Evolutionary conservation across 2,888 invertebrate genomes (phyloP), one percentile per base, ranked within the genome.

Genomic region (Phragmatobia fuliginosa): DNA sequence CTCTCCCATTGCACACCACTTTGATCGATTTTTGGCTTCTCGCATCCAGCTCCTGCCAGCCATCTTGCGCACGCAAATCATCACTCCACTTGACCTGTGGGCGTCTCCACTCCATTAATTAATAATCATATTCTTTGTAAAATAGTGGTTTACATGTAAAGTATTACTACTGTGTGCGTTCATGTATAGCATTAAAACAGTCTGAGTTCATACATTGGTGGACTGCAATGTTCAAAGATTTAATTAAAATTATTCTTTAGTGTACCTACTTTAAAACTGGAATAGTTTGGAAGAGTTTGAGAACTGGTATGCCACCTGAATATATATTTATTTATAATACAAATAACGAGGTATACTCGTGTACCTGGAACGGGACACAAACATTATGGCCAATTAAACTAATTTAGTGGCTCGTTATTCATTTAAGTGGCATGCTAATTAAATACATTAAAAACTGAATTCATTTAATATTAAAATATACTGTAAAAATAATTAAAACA

Each of bases 381-480:
- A 41, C n/a, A 32, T 14, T 32, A 31, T 33, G 18, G 28, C n/a
- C 52, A 64, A 64, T 64, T 52, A 64, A 64, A 49, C 28, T 64
- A 64, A 56, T 64, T 64, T 33, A 56, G 52, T 28, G 64, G 16
- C 36, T 56, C 64, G 52, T 64, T 64, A 36, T 56, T 56, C 36
- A 64, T 56, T 64, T 64, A 64, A 64, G 64, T 64, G 64, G 52
- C 64, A 18, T 56, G 64, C 25, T 64, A 64, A 64, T 64, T 52
- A 56, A 64, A 64, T 56, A 64, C n/a, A 49, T 36, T 64, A 64
- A 64, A 52, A 52, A 64, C 18, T 45, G n/a, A 36, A 52, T 64
- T 64, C 31, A 52, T 64, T 31, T 31, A 32, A 41, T 38, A 28
- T 28, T 62, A 62, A 62, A 45, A 41, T 25, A n/a, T 62, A 45